Percentiles rank a stretch among this genome's conserved stretches.
These are phyloP conservation scores for Vireo altiloquus DNA, from an alignment of 2,113 vertebrate species.

Conservation along the genomic window DNA sequence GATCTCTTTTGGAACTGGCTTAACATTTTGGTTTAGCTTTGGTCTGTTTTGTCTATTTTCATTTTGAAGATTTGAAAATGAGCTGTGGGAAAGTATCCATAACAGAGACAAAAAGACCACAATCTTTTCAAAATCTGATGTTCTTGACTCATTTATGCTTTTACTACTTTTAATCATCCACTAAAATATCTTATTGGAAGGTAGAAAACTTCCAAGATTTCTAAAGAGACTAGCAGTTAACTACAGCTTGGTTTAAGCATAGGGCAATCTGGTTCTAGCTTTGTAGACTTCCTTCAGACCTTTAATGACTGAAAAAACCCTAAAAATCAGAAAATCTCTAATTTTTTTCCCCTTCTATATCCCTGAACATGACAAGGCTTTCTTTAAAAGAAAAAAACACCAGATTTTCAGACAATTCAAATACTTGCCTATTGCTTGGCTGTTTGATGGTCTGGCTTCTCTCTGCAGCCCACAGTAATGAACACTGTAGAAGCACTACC, in stretches of 20 bases:
- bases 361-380: not conserved
- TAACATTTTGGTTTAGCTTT: slow-evolving; percentile 9
- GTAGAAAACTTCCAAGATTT: not conserved
- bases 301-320: not conserved
- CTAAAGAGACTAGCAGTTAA: not conserved
- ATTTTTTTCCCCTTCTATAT: not conserved
- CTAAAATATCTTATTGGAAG: not conserved
- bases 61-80: slow-evolving; percentile 1
- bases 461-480: not conserved
- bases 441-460: not conserved
- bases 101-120: not conserved
- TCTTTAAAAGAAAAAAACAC: not conserved
- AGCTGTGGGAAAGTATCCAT: slow-evolving; percentile 1
- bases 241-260: not conserved
- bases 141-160: not conserved
- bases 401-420: not conserved
- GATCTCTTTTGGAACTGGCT: not conserved
- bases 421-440: not conserved
- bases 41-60: slow-evolving; percentile 11
- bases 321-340: not conserved
- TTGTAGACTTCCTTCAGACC: not conserved
- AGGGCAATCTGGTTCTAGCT: not conserved
- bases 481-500: not conserved
- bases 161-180: not conserved
- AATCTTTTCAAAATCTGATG: not conserved